Evolutionary conservation across 1,140 invertebrate genomes (phyloP), one percentile per base, ranked within the genome.

Genomic region (Rhysida immarginata): DNA sequence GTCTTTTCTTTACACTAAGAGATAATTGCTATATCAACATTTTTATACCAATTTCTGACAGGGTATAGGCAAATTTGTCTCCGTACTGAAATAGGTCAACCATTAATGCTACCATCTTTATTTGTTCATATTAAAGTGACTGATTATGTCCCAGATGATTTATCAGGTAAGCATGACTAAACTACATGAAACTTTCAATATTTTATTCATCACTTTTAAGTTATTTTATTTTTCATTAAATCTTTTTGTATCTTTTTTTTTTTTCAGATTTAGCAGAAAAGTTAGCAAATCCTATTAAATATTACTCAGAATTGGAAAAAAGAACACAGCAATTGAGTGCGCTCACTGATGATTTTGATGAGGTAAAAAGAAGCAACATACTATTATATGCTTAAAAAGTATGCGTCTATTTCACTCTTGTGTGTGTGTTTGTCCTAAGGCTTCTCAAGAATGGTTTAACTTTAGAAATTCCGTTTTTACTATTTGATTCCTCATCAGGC

Each of bases 241-340:
- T 8, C 29, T 24, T 45, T 13, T 46, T 46, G 8, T 11, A 11
- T 23, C 27, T 20, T 60, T 42, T 53, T 57, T 27, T 63, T 53
- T 8, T 60, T 63, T 8, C 62, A 57, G 91, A 94, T 65, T 83
- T 98, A 68, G 96, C 96, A 2, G 93, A 97, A 69, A 94, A 94
- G 2, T 70, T 99, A 55, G 92, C 92, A 11, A 97, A 97, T 75
- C 96, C 95, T 0, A 94, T 96, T 58, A 95, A 96, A 66, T 96
- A 94, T 72, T 87, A 96, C 68, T 93, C 86, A 63, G 87, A 92
- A 70, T 69, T 86, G 57, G 91, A 97, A 64, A 96, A 95, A 69
- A 79, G 92, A 23, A 81, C 84, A 21, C 84, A 93, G 64, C 92
- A 96, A 67, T 74, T 98, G 58, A 81, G 85, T 0, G 85, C 92